Conservation (phyloP, 2,888 invertebrate species). For the Drosophila helvetica region DNA sequence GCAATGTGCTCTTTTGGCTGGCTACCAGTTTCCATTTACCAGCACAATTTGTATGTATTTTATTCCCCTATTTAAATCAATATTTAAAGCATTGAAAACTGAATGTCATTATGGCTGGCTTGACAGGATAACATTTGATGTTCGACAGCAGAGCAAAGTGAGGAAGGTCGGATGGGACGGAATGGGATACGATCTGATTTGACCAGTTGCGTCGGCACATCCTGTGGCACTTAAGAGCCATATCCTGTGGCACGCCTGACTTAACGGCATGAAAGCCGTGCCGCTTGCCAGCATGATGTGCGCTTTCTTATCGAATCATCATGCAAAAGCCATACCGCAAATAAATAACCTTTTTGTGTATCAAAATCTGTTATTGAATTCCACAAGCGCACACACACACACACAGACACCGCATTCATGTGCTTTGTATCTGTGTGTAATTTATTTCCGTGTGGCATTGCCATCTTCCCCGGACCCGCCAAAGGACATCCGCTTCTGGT, state of each 20-base stretch:
- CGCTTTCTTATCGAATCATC: slow-evolving; percentile 44
- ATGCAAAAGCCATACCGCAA: slow-evolving; percentile 35
- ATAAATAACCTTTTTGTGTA: slow-evolving; percentile 41
- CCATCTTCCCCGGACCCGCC: slow-evolving; percentile 21
- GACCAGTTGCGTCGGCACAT: slow-evolving; percentile 47
- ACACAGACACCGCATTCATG: slow-evolving; percentile 19
- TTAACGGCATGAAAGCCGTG: slow-evolving; percentile 43
- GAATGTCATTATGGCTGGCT: slow-evolving; percentile 12
- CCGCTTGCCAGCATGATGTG: slow-evolving; percentile 41
- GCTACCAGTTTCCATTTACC: not conserved
- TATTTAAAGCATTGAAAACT: not conserved
- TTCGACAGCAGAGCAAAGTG: slow-evolving; percentile 9
- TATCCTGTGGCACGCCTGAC: slow-evolving; percentile 59
- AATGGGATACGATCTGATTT: slow-evolving; percentile 19
- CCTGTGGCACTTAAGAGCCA: slow-evolving; percentile 59
- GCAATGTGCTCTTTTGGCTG: not conserved
- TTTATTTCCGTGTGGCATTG: slow-evolving; percentile 11
- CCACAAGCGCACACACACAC: slow-evolving; percentile 8
- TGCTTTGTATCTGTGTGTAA: slow-evolving; percentile 16
- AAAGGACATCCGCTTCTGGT: slow-evolving; percentile 44
- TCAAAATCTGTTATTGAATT: slow-evolving; percentile 53
- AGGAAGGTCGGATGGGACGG: slow-evolving; percentile 19
- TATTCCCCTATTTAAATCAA: not conserved
- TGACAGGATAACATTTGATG: slow-evolving; percentile 10
- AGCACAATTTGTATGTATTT: not conserved